Evolutionary conservation across 2,113 vertebrate genomes (phyloP), one percentile per base, ranked within the genome.

Genomic region (Saguinus midas): DNA sequence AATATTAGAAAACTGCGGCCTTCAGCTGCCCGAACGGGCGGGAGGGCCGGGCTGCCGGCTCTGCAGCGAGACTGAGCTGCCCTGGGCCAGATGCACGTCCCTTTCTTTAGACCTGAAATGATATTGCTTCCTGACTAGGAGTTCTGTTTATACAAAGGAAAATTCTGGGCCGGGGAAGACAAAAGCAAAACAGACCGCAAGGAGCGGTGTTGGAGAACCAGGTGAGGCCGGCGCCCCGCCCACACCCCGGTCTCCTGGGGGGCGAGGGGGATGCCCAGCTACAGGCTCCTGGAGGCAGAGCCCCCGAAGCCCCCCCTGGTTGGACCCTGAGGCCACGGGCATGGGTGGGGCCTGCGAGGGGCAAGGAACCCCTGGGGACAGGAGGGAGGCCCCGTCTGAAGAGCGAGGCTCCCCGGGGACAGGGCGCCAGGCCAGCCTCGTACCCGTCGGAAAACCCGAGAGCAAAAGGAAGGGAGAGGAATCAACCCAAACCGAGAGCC

Each of bases 41-140:
- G 80, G 73, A 21, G 91, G 92, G 97, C 23, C 96, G 12, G 61
- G 61, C 61, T 64, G 61, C 92, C 90, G 97, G 94, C 94, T 96
- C 85, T 95, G 98, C 97, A 98, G 97, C 81, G 83, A 97, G 98
- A 97, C 86, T 87, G 29, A 68, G 85, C 40, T 68, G 89, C 97
- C 96, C 97, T 97, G 97, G 87, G 90, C 96, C 95, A 90, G 93
- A 87, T 88, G 32, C 25, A 29, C 66, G 21, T 72, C 95, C 37
- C 61, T 95, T 92, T 48, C 50, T 91, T 85, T 89, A 96, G 78
- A 98, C 98, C 97, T 98, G 98, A 98, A 98, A 97, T 92, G 97
- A 75, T 98, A 99, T 98, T 98, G 98, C 98, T 98, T 96, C 93
- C 94, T 81, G 96, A 79, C 97, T 95, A 90, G 94, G 79, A 98